A percentile compares a stretch with the other conserved stretches of the same genome.
phyloP scores from a whole-genome alignment of 2,113 vertebrate genomes.

The Trogon melanurus region DNA sequence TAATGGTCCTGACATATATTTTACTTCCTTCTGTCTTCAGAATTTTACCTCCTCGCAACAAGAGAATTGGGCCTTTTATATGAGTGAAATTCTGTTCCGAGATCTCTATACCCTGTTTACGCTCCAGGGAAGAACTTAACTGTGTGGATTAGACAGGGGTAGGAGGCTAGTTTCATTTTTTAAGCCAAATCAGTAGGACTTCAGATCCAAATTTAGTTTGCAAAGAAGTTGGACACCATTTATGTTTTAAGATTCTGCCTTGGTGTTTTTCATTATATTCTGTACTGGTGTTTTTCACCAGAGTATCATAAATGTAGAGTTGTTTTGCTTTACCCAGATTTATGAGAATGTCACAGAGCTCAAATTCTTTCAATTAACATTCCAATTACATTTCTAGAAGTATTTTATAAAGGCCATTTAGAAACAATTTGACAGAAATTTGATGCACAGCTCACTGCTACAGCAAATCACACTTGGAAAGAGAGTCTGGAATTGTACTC shows the following conservation, averaged over 20 bases:
- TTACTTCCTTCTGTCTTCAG: not conserved
- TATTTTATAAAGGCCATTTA: constrained; percentile 25
- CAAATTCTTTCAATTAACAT: constrained; percentile 36
- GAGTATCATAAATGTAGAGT: not conserved
- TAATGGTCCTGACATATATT: not conserved
- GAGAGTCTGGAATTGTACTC: not conserved
- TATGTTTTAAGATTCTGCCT: not conserved
- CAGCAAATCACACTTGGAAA: constrained; percentile 19
- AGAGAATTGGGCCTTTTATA: not conserved
- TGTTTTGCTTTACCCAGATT: not conserved
- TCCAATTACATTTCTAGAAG: constrained; percentile 24
- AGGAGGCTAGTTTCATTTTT: not conserved
- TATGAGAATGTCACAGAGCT: constrained; percentile 17
- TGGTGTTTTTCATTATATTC: not conserved
- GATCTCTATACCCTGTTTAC: not conserved
- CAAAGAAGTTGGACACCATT: not conserved
- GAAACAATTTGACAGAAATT: constrained; percentile 26
- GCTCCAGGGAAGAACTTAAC: not conserved
- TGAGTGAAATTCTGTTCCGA: not conserved
- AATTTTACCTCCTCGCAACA: not conserved
- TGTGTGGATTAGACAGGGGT: not conserved
- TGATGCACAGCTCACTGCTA: not conserved
- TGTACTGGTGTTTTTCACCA: not conserved
- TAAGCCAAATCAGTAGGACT: not conserved
- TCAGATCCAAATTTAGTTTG: not conserved